Percentiles rank a stretch among this genome's conserved stretches.
Evolutionary conservation across 2,113 vertebrate genomes (phyloP).

Genomic region (Caranx ignobilis): DNA sequence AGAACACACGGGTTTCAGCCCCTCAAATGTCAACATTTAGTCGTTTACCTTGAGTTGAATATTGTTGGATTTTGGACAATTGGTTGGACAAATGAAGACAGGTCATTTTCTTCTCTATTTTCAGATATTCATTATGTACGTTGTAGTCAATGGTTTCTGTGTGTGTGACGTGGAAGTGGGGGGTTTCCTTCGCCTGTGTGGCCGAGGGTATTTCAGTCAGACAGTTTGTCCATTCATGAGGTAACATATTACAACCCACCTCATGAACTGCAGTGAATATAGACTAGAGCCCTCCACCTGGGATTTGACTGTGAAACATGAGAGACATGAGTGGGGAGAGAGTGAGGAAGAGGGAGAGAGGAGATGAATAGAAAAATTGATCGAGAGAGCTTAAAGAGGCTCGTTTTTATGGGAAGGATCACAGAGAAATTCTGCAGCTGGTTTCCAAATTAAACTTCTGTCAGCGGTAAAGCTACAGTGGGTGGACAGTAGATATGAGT

Average conservation of each 20-base stretch:
- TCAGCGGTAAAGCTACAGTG: conserved; percentile 16
- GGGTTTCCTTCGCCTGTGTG: conserved; percentile 18
- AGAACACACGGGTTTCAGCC: background rate
- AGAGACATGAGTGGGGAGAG: conserved; percentile 46
- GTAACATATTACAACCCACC: conserved; percentile 63
- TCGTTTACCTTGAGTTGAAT: background rate
- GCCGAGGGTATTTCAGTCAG: conserved; percentile 52
- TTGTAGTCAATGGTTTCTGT: background rate
- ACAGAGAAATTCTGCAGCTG: conserved; percentile 16
- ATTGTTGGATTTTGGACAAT: background rate
- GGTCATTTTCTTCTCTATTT: background rate
- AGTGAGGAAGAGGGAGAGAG: background rate
- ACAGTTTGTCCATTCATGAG: conserved; percentile 74
- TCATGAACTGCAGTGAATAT: conserved; percentile 51
- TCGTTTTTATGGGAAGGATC: conserved; percentile 44
- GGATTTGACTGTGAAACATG: conserved; percentile 68
- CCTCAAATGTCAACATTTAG: background rate
- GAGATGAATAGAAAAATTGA: conserved; percentile 72
- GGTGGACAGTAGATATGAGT: conserved; percentile 11
- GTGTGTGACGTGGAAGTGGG: conserved; percentile 1
- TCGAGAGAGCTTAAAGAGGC: conserved; percentile 47
- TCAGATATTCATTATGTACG: background rate
- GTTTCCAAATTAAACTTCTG: conserved; percentile 51
- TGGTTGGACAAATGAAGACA: background rate
- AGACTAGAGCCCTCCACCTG: conserved; percentile 57